Evolutionary conservation across 2,113 vertebrate species (phyloP).

Genomic region (Mesocricetus auratus): DNA sequence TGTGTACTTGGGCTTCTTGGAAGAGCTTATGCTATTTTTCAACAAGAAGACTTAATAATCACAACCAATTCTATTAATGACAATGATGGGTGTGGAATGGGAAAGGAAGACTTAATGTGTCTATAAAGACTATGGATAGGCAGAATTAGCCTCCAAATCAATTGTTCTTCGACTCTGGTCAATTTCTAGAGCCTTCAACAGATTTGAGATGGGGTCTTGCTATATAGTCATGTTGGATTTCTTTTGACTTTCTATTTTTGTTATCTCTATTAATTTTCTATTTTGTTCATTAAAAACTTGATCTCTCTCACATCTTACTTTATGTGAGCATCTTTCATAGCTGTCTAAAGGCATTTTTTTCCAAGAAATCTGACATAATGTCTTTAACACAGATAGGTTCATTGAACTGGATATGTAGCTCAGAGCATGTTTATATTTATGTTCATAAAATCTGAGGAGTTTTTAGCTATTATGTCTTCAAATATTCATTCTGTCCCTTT

Average conservation of each 20-base stretch:
- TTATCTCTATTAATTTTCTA: background rate
- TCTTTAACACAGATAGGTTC: background rate
- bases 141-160: background rate
- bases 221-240: background rate
- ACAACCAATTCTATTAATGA: background rate
- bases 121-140: background rate
- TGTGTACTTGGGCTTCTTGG: background rate
- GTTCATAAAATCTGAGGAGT: background rate
- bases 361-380: background rate
- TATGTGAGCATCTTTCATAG: background rate
- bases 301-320: background rate
- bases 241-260: background rate
- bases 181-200: background rate
- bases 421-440: background rate
- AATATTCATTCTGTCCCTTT: background rate
- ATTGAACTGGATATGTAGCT: background rate
- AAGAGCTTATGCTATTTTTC: conserved; percentile 2
- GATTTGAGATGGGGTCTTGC: background rate
- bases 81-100: background rate
- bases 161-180: background rate
- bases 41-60: background rate
- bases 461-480: background rate
- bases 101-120: background rate
- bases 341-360: background rate
- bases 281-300: background rate